Evolutionary conservation across 2,113 vertebrate genomes (phyloP), one percentile per base, ranked within the genome.

Genomic region (Hymenochirus boettgeri): DNA sequence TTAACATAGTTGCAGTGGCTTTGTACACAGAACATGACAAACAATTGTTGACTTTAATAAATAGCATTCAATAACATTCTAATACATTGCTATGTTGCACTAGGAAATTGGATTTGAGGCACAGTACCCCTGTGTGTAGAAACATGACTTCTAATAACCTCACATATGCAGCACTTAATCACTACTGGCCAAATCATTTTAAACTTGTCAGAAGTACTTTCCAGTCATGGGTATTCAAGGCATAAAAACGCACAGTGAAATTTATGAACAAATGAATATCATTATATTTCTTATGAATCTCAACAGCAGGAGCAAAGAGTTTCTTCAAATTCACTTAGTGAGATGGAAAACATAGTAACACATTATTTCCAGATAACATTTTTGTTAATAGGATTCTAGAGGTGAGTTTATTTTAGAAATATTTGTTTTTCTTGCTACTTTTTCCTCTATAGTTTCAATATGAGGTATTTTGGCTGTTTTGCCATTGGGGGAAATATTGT

Each of bases 101-200:
- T 42, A 47, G 65, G 21, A 69, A 60, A 69, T 69, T 69, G 57
- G 25, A 59, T 69, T 60, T 60, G 63, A 66, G 63, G 46, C 25
- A 29, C 27, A 25, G 29, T 57, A 53, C 63, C 57, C 65, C 37
- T 4, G 56, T 69, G 65, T 69, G 65, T 39, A 45, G 56, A 42
- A 60, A 69, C 65, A 69, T 60, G 57, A 69, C 65, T 69, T 69
- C 56, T 69, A 53, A 69, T 57, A 69, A 57, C 56, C 65, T 69
- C 65, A 69, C 31, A 69, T 35, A 69, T 45, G 65, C 65, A 69
- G 23, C 35, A 26, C 35, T 46, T 69, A 69, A 69, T 69, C 65
- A 60, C 27, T 69, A 69, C 65, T 69, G 65, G 60, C 65, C 65
- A 69, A 69, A 69, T 69, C 65, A 69, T 69, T 69, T 69, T 69